Evolutionary conservation across 1,140 invertebrate species (phyloP).

Genomic region (Ridgeia piscesae): DNA sequence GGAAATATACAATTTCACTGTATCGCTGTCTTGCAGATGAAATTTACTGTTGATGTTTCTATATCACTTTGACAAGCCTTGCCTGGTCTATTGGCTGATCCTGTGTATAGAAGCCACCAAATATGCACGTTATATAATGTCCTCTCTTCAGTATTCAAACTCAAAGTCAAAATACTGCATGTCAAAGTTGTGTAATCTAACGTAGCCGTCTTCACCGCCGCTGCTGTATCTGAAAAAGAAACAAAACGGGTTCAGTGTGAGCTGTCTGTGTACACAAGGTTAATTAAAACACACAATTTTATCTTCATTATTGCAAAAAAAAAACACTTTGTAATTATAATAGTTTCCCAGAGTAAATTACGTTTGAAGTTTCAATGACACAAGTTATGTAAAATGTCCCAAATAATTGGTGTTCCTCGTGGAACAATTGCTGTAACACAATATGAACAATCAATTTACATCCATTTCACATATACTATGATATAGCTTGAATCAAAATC

Average conservation of each 20-base stretch:
- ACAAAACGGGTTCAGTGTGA: conserved; percentile 15
- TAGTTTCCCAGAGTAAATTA: neutral
- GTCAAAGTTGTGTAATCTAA: conserved; percentile 95
- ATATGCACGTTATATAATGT: neutral
- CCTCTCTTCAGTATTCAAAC: conserved; percentile 76
- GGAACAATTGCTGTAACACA: no score
- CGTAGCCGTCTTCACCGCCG: conserved; percentile 98
- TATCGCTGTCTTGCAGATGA: neutral
- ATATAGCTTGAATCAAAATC: no score
- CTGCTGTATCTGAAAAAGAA: conserved; percentile 75
- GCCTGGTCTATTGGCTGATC: neutral
- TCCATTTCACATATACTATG: no score
- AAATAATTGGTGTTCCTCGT: no score
- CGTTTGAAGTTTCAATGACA: no score
- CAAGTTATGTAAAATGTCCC: no score
- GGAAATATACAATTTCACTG: neutral
- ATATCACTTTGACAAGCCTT: neutral
- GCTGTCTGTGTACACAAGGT: neutral
- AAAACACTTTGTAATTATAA: neutral
- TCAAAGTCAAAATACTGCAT: conserved; percentile 94
- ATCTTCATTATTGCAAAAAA: neutral
- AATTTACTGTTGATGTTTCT: neutral
- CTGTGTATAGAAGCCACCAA: neutral
- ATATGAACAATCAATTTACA: no score
- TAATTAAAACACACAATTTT: neutral